Percentiles rank a stretch among this genome's conserved stretches.
Evolutionary conservation across 2,797 vertebrate genomes (phyloP).

Genomic region (Peromyscus nudipes): DNA sequence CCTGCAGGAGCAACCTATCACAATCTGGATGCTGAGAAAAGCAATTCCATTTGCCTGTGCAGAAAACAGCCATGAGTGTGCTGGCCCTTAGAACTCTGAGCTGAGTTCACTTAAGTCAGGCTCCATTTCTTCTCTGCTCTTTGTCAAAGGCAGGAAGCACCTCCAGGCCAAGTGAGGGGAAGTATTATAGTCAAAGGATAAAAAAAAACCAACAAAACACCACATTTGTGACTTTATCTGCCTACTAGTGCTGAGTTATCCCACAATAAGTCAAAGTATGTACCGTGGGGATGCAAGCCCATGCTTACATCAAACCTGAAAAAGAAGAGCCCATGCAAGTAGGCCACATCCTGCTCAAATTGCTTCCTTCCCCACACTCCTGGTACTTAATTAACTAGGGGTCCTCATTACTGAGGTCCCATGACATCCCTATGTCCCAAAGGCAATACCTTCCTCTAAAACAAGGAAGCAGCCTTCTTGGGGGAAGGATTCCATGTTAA

Average conservation of each 20-base stretch:
- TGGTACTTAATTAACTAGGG: slow-evolving; percentile 26
- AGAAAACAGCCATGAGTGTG: slow-evolving; percentile 53
- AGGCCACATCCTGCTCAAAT: slow-evolving; percentile 52
- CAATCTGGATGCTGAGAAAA: slow-evolving; percentile 57
- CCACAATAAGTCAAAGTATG: slow-evolving; percentile 56
- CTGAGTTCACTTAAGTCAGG: slow-evolving; percentile 57
- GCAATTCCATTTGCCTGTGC: slow-evolving; percentile 61
- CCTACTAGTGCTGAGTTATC: slow-evolving; percentile 52
- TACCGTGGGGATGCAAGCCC: slow-evolving; percentile 70
- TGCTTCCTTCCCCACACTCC: slow-evolving; percentile 53
- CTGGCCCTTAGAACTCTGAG: slow-evolving; percentile 62
- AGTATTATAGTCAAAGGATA: slow-evolving; percentile 26
- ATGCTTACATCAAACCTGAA: slow-evolving; percentile 66
- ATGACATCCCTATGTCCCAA: slow-evolving; percentile 57
- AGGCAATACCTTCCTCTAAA: slow-evolving; percentile 88
- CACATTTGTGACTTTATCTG: slow-evolving; percentile 60
- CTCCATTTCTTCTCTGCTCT: slow-evolving; percentile 58
- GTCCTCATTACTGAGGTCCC: slow-evolving; percentile 60
- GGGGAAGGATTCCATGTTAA: slow-evolving; percentile 67
- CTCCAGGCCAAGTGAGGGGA: slow-evolving; percentile 50
- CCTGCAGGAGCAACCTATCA: slow-evolving; percentile 11
- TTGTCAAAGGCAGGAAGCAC: slow-evolving; percentile 52
- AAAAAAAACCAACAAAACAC: neutral
- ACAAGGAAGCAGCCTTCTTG: slow-evolving; percentile 87
- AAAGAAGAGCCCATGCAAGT: slow-evolving; percentile 61